Evolutionary conservation across 2,113 vertebrate genomes (phyloP).

Genomic region (Perca schrenkii): DNA sequence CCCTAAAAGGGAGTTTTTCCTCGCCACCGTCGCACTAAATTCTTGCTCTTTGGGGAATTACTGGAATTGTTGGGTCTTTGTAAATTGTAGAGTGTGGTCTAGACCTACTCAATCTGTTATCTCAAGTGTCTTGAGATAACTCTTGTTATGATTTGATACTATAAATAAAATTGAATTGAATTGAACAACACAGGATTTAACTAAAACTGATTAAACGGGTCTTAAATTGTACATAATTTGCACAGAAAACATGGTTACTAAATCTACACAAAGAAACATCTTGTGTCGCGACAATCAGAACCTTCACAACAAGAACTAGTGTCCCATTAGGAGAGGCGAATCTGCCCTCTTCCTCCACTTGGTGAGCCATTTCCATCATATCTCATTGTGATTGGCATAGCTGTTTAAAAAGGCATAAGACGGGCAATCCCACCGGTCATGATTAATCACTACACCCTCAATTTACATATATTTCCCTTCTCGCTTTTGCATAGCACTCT

Average conservation of each 20-base stretch:
- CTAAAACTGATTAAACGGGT: neutral
- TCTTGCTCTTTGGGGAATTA: no score
- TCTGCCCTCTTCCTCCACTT: neutral
- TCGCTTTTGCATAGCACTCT: neutral
- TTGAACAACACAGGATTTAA: neutral
- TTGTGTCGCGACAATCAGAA: neutral
- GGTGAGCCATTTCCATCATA: neutral
- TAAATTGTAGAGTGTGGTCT: no score
- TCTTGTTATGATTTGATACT: no score
- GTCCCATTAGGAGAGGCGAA: neutral
- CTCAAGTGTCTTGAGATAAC: no score
- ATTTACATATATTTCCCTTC: slow-evolving; percentile 18
- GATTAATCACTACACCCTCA: slow-evolving; percentile 6
- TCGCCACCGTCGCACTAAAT: no score
- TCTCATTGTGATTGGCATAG: slow-evolving; percentile 5
- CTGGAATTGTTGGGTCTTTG: no score
- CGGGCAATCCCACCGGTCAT: neutral
- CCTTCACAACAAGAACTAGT: neutral
- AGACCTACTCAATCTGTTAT: no score
- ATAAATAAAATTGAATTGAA: no score
- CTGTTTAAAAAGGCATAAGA: slow-evolving; percentile 1
- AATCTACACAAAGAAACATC: neutral
- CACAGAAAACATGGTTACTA: neutral
- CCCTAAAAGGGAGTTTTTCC: no score
- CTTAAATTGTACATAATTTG: neutral